Base-by-base conservation (phyloP, 2,888 invertebrate species). In the Spodoptera littoralis region DNA sequence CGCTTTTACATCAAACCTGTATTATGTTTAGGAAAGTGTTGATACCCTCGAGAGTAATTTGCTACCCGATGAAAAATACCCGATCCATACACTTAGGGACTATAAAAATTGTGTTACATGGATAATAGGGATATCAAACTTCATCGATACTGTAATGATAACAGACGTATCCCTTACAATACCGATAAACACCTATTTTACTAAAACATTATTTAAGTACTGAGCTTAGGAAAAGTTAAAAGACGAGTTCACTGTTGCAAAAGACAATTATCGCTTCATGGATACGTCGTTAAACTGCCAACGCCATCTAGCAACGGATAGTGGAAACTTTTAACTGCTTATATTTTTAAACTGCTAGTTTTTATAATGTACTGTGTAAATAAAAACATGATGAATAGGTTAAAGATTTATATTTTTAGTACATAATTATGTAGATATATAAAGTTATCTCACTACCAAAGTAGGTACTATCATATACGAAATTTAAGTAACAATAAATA, bases 31-130 rank as follows among this genome's bases (percentile, higher is more conserved):
- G 18, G 36, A 66, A 73, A 66, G 55, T 63, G 53, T 46, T 45
- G 42, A 50, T 22, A 51, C 76, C 68, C 73, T 41, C 36, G 68
- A 69, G 70, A 62, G 73, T 80, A 77, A 79, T 81, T 81, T 76
- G 70, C 66, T 69, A 64, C 65, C 79, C 79, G 80, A 81, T 82
- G 80, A 70, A 77, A 81, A 81, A 81, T 81, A 77, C 73, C 58
- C 70, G 65, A 73, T 73, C 78, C 73, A 63, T 65, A 76, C 77
- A 65, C 76, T 68, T 67, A 60, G 79, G 72, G 73, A 63, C 73
- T 62, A 73, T 69, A 73, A 70, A 73, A 70, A 50, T 57, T 57
- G 65, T 58, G 60, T 53, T 69, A 70, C 65, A 73, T 68, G 73
- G 65, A 63, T 66, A 74, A 70, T 67, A 60, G 56, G 71, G 68